These are phyloP conservation scores for Sialia sialis DNA, from an alignment of 2,113 vertebrate species.

Conservation along the genomic window DNA sequence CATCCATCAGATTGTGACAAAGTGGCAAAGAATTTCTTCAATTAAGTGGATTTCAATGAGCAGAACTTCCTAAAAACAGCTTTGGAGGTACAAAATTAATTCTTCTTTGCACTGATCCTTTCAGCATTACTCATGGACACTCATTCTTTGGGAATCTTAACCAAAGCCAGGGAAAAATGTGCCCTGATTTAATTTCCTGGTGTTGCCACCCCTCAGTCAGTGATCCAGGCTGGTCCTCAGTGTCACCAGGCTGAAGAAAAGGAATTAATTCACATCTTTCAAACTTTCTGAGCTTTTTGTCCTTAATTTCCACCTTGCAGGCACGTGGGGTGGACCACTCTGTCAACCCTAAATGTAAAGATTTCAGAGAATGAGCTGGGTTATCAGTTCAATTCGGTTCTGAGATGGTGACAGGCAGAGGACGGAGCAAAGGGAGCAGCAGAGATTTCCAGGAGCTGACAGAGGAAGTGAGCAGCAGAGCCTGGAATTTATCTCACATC, in stretches of 20 bases:
- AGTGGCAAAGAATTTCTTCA: not conserved
- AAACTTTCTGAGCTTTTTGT: not conserved
- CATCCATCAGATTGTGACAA: not conserved
- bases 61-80: not conserved
- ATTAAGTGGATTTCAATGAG: not conserved
- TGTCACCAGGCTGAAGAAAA: not conserved
- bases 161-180: not conserved
- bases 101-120: not conserved
- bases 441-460: not conserved
- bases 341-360: not conserved
- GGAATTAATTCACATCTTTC: not conserved
- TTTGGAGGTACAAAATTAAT: not conserved
- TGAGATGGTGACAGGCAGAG: not conserved
- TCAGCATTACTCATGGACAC: not conserved
- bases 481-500: slow-evolving; percentile 39
- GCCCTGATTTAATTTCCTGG: not conserved
- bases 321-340: not conserved
- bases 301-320: not conserved
- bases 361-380: not conserved
- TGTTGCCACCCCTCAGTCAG: not conserved
- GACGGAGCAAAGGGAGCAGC: not conserved
- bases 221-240: not conserved
- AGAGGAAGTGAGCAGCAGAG: slow-evolving; percentile 9
- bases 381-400: fast-evolving
- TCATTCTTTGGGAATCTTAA: not conserved